Percentiles rank a stretch among this genome's conserved stretches.
Conservation (phyloP, 2,113 vertebrate species). For the Mus pahari region DNA sequence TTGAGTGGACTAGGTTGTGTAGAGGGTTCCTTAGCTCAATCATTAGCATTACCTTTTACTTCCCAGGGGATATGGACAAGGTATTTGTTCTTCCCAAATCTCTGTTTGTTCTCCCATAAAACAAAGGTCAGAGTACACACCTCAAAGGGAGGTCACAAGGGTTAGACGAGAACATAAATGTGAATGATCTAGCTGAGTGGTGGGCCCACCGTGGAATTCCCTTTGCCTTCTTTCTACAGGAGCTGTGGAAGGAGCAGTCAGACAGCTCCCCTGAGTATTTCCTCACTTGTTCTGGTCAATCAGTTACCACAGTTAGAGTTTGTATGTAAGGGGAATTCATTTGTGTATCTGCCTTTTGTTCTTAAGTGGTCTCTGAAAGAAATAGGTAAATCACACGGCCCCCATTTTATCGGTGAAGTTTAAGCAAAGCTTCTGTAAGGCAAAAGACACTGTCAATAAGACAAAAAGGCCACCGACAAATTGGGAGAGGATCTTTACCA, state of each 20-base stretch:
- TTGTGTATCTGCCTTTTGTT: slow-evolving; percentile 7
- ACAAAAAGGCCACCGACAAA: too few species aligned
- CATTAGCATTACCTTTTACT: not conserved
- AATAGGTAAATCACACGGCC: not conserved
- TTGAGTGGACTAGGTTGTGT: too few species aligned
- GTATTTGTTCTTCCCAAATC: not conserved
- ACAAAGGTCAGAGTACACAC: not conserved
- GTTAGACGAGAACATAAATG: not conserved
- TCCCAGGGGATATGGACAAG: not conserved
- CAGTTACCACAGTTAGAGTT: not conserved
- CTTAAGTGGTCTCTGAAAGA: not conserved
- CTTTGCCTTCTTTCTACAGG: not conserved
- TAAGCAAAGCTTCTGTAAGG: too few species aligned
- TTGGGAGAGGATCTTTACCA: too few species aligned
- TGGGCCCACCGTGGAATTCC: not conserved
- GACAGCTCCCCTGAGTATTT: not conserved
- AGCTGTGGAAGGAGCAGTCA: not conserved
- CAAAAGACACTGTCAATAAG: too few species aligned
- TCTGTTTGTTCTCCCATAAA: slow-evolving; percentile 28
- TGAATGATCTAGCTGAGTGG: not conserved
- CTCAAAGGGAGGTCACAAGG: not conserved
- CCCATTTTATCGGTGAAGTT: not conserved
- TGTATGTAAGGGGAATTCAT: not conserved
- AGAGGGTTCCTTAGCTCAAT: not conserved
- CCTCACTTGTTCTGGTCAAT: not conserved